Evolutionary conservation across 2,113 vertebrate species (phyloP).

Genomic region (Agapornis roseicollis): DNA sequence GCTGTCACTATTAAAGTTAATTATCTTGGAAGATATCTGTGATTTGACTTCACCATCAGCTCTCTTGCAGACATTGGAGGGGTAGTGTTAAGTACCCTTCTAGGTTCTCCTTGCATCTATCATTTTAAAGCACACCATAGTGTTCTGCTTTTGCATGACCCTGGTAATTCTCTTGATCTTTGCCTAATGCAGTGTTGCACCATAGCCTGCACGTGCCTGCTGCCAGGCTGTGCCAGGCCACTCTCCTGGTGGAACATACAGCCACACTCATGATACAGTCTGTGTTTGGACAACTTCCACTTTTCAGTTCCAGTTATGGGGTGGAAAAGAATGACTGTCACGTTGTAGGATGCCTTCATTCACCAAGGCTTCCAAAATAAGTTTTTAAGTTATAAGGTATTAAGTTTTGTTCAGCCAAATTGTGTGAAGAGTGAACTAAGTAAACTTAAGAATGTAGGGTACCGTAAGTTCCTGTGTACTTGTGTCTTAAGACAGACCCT

Average conservation of each 20-base stretch:
- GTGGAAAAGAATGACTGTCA: neutral
- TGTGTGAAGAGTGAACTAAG: neutral
- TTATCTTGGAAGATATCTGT: neutral
- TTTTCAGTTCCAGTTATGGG: neutral
- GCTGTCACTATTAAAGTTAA: neutral
- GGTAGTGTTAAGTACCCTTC: neutral
- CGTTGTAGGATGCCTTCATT: neutral
- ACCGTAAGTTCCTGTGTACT: neutral
- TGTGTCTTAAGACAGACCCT: neutral
- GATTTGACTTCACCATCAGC: neutral
- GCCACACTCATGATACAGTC: accelerated
- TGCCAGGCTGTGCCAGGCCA: neutral
- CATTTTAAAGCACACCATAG: neutral
- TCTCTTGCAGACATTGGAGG: neutral
- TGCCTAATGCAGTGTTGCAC: neutral
- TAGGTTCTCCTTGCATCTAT: neutral
- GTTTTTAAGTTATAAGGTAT: neutral
- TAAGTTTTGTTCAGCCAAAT: neutral
- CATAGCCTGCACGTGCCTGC: neutral
- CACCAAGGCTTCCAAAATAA: neutral
- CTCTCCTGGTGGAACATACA: neutral
- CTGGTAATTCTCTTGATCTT: neutral
- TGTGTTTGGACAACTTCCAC: neutral
- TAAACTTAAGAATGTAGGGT: neutral
- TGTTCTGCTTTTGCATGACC: neutral